Evolutionary conservation across 2,888 invertebrate genomes (phyloP).

Genomic region (Tortricodes alternella): DNA sequence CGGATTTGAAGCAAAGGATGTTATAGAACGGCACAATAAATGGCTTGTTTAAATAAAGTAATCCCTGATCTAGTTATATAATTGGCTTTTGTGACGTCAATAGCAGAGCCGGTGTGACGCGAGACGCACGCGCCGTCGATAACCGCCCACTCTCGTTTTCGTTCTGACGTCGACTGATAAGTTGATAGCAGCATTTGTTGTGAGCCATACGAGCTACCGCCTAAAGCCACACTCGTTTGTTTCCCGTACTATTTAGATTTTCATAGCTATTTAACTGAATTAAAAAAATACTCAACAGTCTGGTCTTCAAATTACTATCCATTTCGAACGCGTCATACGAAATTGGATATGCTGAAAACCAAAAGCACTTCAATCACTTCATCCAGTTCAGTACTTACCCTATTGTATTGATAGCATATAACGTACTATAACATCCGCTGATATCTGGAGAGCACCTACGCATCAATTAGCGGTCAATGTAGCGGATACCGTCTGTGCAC

Average conservation of each 20-base stretch:
- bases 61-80: constrained; percentile 30
- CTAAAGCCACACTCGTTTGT: neutral
- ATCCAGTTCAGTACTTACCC: constrained; percentile 14
- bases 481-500: constrained; percentile 43
- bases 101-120: constrained; percentile 50
- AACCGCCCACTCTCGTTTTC: constrained; percentile 67
- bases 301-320: neutral
- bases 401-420: constrained; percentile 35
- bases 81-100: constrained; percentile 49
- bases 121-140: constrained; percentile 53
- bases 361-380: neutral
- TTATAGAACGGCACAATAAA: constrained; percentile 33
- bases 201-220: constrained; percentile 4
- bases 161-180: constrained; percentile 63
- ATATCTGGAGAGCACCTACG: constrained; percentile 57
- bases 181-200: constrained; percentile 43
- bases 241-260: neutral
- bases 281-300: too few species aligned
- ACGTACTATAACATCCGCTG: constrained; percentile 62
- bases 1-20: neutral
- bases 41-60: constrained; percentile 19
- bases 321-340: neutral
- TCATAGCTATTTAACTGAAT: too few species aligned
- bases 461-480: constrained; percentile 47
- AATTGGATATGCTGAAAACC: neutral